phyloP scores from a whole-genome alignment of 2,113 vertebrate genomes.

The Pica pica region DNA sequence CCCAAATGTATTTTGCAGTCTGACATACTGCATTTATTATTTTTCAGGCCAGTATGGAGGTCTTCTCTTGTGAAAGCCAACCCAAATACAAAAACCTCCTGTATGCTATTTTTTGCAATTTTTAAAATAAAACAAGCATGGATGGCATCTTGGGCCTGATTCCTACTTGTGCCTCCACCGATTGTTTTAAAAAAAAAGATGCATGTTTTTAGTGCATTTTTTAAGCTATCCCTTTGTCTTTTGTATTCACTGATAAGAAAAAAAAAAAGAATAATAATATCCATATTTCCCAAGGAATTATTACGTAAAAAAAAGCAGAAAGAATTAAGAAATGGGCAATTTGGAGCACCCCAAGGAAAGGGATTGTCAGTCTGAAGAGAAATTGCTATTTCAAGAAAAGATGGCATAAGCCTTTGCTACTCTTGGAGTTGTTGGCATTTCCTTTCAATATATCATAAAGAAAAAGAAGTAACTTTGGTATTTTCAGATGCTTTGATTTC shows the following conservation, averaged over 20 bases:
- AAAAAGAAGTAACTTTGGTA: background rate
- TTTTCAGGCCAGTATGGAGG: background rate
- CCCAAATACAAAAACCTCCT: background rate
- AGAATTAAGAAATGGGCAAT: background rate
- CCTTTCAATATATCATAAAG: background rate
- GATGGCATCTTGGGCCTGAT: background rate
- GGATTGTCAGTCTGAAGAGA: background rate
- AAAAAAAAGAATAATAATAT: background rate
- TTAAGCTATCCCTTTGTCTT: background rate
- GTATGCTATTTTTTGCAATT: background rate
- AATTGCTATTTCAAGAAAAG: background rate
- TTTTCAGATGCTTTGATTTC: conserved; percentile 13
- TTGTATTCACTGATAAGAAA: background rate
- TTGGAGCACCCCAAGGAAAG: background rate
- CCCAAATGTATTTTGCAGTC: background rate
- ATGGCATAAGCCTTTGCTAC: background rate
- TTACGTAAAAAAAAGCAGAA: background rate
- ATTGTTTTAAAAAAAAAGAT: background rate
- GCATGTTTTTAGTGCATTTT: background rate
- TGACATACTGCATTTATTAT: background rate
- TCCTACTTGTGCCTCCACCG: background rate
- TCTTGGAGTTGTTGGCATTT: background rate
- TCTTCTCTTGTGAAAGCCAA: background rate
- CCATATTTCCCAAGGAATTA: background rate
- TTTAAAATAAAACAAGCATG: background rate